A percentile compares a stretch with the other conserved stretches of the same genome.
These are phyloP conservation scores for Phalacrocorax brasilianus DNA, from an alignment of 2,113 vertebrate species.

Conservation along the genomic window DNA sequence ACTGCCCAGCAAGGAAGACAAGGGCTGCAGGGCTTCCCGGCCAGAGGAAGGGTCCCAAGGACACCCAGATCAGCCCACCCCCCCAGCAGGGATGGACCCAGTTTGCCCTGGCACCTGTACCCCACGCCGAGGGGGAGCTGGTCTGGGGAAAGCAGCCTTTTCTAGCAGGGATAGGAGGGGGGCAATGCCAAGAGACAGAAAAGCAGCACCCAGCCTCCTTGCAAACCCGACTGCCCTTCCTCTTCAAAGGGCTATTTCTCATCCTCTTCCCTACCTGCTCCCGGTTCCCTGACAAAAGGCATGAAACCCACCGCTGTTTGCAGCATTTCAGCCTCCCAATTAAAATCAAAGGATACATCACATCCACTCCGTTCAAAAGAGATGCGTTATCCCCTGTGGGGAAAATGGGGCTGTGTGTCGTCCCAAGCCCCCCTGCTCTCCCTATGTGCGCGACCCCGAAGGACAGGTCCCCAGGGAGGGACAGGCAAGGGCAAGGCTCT, in stretches of 20 bases:
- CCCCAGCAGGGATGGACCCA: neutral
- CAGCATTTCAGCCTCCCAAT: neutral
- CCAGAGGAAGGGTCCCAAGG: accelerated
- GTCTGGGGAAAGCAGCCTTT: neutral
- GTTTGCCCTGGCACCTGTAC: neutral
- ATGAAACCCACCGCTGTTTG: accelerated
- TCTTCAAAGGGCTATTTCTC: neutral
- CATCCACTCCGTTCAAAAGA: neutral
- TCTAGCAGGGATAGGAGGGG: neutral
- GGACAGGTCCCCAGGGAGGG: accelerated
- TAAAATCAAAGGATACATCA: neutral
- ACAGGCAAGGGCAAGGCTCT: neutral
- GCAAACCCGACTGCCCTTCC: neutral
- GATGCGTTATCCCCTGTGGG: accelerated
- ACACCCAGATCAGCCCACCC: neutral
- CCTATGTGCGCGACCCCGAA: accelerated
- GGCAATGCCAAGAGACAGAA: neutral
- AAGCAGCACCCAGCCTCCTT: neutral
- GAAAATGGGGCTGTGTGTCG: neutral
- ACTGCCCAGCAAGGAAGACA: neutral
- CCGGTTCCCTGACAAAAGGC: neutral
- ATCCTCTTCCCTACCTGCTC: neutral
- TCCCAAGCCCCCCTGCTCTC: neutral
- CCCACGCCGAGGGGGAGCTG: accelerated
- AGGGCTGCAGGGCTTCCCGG: neutral